These are phyloP conservation scores for Hedya salicella DNA, from an alignment of 2,888 invertebrate species.

Conservation along the genomic window DNA sequence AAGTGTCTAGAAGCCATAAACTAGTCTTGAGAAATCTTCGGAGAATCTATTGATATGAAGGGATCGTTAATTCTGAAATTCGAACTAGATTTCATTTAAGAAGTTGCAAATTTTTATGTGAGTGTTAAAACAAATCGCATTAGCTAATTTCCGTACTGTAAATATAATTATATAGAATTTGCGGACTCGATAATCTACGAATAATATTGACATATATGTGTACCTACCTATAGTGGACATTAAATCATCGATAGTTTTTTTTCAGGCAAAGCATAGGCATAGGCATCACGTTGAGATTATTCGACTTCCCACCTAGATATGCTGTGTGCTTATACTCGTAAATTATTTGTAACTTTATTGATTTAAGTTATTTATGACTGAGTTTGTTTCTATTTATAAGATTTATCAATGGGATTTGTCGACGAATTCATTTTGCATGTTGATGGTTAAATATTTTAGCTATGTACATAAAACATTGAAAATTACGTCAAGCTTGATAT, in stretches of 20 bases:
- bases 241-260: no score
- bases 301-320: conserved; percentile 14
- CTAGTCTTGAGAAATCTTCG: neutral
- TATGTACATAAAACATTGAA: neutral
- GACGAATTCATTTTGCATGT: neutral
- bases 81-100: no score
- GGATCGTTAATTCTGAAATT: no score
- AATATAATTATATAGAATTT: no score
- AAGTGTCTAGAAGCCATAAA: neutral
- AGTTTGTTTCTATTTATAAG: neutral
- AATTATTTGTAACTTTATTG: neutral
- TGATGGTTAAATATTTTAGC: neutral
- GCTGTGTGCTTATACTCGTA: neutral
- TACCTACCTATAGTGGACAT: no score
- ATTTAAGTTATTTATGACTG: conserved; percentile 29
- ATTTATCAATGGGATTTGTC: neutral
- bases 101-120: no score
- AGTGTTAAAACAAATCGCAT: no score
- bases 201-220: no score
- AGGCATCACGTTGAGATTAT: conserved; percentile 7
- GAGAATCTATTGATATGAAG: neutral
- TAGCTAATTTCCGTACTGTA: no score
- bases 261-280: neutral
- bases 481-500: no score
- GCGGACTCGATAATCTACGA: no score